Evolutionary conservation across 2,113 vertebrate species (phyloP).

Genomic region (Alouatta palliata): DNA sequence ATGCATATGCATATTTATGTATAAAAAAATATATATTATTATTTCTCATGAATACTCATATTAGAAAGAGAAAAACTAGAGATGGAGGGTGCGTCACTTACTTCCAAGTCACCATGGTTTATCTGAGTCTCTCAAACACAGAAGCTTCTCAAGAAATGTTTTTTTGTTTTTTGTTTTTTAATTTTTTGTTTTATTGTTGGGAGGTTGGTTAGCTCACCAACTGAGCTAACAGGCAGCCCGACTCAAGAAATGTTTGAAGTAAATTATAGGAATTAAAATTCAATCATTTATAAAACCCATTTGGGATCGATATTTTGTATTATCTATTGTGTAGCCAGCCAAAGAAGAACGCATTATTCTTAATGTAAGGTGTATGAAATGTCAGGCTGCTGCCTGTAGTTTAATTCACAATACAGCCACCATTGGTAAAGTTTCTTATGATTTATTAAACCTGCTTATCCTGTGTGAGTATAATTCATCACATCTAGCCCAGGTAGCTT

Average conservation of each 20-base stretch:
- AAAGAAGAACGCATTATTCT: conserved; percentile 23
- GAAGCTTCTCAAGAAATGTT: neutral
- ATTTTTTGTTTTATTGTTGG: too few species aligned
- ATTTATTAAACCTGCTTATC: conserved; percentile 38
- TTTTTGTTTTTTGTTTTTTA: too few species aligned
- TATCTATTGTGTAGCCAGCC: neutral
- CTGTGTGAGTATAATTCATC: neutral
- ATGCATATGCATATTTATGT: too few species aligned
- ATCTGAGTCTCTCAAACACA: neutral
- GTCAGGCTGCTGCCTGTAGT: neutral
- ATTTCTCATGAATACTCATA: neutral
- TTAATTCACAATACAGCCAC: conserved; percentile 14
- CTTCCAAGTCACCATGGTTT: neutral
- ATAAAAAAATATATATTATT: too few species aligned
- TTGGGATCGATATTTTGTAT: neutral
- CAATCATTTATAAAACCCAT: neutral
- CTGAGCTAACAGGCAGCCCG: too few species aligned
- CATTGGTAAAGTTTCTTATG: neutral
- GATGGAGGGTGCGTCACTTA: neutral
- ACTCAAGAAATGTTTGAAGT: neutral
- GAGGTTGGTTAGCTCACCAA: too few species aligned
- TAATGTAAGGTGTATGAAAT: neutral
- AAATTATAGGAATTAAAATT: conserved; percentile 37
- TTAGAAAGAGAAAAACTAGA: neutral
- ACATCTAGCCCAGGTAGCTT: neutral